Conservation (phyloP, 2,797 vertebrate species). For the Sebastes diploproa region DNA sequence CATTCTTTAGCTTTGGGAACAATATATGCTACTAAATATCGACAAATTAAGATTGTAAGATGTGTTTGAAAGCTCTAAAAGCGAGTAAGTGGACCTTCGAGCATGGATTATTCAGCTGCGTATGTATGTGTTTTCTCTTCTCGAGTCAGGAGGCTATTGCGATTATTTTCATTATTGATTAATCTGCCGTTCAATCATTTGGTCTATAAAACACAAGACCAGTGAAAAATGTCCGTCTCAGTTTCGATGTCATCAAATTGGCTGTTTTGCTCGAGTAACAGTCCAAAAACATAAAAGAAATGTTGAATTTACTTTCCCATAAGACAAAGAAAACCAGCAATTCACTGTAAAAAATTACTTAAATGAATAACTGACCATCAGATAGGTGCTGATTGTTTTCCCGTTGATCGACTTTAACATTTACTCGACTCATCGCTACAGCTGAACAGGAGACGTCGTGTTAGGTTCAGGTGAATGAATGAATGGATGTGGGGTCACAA, state of each 20-base stretch:
- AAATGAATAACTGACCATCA: background rate
- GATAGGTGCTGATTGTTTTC: background rate
- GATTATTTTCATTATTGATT: background rate
- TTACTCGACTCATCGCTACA: background rate
- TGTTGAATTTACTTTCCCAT: background rate
- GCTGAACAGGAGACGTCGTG: background rate
- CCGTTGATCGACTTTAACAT: background rate
- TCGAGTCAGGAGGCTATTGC: background rate
- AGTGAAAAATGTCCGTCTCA: background rate
- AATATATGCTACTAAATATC: background rate
- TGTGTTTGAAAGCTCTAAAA: conserved; percentile 1
- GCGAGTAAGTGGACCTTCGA: background rate
- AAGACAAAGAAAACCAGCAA: background rate
- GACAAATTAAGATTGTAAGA: background rate
- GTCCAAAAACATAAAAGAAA: background rate
- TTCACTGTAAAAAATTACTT: background rate
- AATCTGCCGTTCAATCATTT: background rate
- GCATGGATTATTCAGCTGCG: background rate
- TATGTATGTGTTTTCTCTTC: background rate
- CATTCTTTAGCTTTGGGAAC: background rate
- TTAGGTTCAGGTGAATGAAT: background rate
- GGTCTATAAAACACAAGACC: background rate
- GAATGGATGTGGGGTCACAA: background rate
- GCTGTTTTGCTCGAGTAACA: background rate
- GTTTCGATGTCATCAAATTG: background rate